These are phyloP conservation scores for Gallinago stenura DNA, from an alignment of 2,797 vertebrate species.

Conservation along the genomic window DNA sequence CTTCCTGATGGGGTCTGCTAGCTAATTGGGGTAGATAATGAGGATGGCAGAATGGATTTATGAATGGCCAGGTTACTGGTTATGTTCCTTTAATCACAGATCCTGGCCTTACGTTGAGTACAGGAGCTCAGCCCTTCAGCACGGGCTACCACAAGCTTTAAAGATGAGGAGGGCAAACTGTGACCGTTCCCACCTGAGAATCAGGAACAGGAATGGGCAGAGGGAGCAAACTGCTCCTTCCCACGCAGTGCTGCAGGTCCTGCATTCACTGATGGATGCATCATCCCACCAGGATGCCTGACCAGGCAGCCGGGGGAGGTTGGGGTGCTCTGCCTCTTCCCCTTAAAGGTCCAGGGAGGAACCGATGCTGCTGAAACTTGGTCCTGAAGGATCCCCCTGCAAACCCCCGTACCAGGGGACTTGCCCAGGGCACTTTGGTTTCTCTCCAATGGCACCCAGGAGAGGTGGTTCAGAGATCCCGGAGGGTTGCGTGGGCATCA, in stretches of 20 bases:
- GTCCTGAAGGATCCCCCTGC: neutral
- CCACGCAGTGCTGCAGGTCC: neutral
- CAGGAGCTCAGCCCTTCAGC: fast-evolving
- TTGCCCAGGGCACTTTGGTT: neutral
- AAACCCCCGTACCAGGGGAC: neutral
- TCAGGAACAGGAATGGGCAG: neutral
- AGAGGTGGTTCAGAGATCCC: neutral
- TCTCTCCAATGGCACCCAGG: neutral
- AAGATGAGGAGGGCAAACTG: neutral
- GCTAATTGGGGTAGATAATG: neutral
- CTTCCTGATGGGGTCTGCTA: neutral
- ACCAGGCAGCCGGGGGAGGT: neutral
- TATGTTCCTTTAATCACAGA: neutral
- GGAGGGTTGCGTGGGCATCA: fast-evolving
- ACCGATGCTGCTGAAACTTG: neutral
- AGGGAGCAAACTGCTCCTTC: neutral
- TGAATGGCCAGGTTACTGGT: neutral
- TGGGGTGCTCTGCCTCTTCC: neutral
- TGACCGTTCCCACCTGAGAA: neutral
- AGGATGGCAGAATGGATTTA: neutral
- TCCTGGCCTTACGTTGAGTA: neutral
- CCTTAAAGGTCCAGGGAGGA: neutral
- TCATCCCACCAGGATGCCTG: neutral
- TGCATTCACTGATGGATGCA: neutral
- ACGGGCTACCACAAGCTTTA: neutral